phyloP scores from a whole-genome alignment of 2,113 vertebrate genomes.

The Ibidorhyncha struthersii region DNA sequence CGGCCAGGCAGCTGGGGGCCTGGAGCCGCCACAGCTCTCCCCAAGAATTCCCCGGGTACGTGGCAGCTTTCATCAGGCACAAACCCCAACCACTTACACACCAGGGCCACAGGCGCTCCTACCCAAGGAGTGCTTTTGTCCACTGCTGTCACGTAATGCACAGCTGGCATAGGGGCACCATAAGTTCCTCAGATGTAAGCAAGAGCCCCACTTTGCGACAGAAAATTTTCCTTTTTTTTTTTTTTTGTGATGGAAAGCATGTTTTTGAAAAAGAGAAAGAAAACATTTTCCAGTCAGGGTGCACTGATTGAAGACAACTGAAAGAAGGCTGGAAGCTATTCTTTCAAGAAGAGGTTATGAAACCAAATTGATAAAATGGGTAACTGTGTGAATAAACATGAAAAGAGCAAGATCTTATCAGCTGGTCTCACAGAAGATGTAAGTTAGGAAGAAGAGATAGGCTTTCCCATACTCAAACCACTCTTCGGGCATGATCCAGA shows the following conservation, averaged over 20 bases:
- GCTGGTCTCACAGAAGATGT: not conserved
- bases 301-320: not conserved
- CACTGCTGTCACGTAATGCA: not conserved
- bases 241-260: not conserved
- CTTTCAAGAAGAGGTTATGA: not conserved
- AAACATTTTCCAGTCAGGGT: not conserved
- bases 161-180: accelerated
- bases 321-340: not conserved
- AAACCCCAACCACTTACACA: accelerated
- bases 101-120: accelerated
- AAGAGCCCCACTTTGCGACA: not conserved
- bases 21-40: not conserved
- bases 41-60: accelerated
- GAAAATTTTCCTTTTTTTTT: not conserved
- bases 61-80: accelerated
- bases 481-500: not conserved
- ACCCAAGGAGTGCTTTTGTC: not conserved
- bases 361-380: not conserved
- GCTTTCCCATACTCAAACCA: not conserved
- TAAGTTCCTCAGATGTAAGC: accelerated
- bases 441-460: not conserved
- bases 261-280: not conserved
- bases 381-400: not conserved
- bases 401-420: not conserved
- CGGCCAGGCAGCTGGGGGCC: accelerated